Conservation (phyloP, 2,113 vertebrate species). For the Myiagra hebetior region DNA sequence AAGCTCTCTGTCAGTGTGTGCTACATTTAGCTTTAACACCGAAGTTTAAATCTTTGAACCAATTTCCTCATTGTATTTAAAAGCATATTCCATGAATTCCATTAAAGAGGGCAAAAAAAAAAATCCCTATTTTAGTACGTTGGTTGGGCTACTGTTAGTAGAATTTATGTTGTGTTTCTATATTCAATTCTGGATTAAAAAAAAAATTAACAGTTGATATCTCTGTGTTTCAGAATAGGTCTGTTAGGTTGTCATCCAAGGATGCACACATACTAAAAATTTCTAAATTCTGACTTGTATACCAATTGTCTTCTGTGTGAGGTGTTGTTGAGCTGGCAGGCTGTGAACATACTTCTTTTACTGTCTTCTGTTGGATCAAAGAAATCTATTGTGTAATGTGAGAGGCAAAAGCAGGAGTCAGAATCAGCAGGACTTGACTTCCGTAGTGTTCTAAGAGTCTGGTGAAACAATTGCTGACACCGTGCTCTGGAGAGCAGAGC, state of each 20-base stretch:
- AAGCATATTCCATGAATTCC: not conserved
- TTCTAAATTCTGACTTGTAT: not conserved
- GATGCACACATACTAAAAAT: not conserved
- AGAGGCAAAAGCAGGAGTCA: not conserved
- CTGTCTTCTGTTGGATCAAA: not conserved
- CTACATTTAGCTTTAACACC: not conserved
- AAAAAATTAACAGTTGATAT: not conserved
- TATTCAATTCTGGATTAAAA: not conserved
- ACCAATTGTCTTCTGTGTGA: not conserved
- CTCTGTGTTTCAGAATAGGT: not conserved
- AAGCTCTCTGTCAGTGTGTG: not conserved
- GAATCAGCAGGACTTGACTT: not conserved
- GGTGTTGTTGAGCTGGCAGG: not conserved
- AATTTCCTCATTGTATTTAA: not conserved
- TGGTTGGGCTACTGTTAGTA: not conserved
- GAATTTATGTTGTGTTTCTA: not conserved
- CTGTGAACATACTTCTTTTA: not conserved
- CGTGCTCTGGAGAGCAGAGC: not conserved
- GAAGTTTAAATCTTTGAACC: not conserved
- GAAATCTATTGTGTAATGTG: not conserved
- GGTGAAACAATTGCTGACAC: not conserved
- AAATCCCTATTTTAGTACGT: not conserved
- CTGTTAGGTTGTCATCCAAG: not conserved
- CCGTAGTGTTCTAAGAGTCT: not conserved
- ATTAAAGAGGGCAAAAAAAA: not conserved